Evolutionary conservation across 2,888 invertebrate genomes (phyloP), one percentile per base, ranked within the genome.

Genomic region (Mesochorus sp.): DNA sequence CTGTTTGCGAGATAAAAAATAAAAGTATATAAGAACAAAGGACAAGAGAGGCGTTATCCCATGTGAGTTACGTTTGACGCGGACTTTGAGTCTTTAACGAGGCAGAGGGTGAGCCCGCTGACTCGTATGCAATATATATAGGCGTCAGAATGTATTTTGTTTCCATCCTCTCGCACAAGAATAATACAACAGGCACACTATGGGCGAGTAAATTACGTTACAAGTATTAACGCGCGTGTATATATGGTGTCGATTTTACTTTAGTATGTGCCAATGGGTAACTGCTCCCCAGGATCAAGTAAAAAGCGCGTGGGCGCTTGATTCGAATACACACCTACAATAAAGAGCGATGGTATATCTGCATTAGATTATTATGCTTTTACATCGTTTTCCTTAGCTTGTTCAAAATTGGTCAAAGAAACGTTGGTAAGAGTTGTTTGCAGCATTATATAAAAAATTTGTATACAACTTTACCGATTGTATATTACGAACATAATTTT

Each of bases 1-100:
- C n/a, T n/a, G n/a, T n/a, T n/a, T n/a, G n/a, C n/a, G n/a, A n/a
- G n/a, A n/a, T 5, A 31, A 53, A 17, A 66, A 12, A 34, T 44
- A 14, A 34, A 62, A 59, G 26, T 51, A 28, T 17, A n/a, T 3
- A 47, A 47, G 21, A 26, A 42, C 28, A 37, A 51, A 31, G 51
- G 47, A 39, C 39, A 47, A 71, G 42, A 68, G 71, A 80, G 68
- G 71, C 67, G 78, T 78, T 64, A 37, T 49, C 6, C 44, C 67
- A 74, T 62, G n/a, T 76, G 80, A 76, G 74, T 78, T 76, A 74
- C 74, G 66, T 73, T 70, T 68, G 77, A 73, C 57, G 79, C 71
- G 67, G 51, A 71, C 68, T 76, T 80, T 78, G 66, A 80, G 68
- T 74, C 68, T 76, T 81, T 76, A 81, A 81, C 76, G 80, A 81